Conservation (phyloP, 1,140 invertebrate genomes). For the Bombus waltoni region DNA sequence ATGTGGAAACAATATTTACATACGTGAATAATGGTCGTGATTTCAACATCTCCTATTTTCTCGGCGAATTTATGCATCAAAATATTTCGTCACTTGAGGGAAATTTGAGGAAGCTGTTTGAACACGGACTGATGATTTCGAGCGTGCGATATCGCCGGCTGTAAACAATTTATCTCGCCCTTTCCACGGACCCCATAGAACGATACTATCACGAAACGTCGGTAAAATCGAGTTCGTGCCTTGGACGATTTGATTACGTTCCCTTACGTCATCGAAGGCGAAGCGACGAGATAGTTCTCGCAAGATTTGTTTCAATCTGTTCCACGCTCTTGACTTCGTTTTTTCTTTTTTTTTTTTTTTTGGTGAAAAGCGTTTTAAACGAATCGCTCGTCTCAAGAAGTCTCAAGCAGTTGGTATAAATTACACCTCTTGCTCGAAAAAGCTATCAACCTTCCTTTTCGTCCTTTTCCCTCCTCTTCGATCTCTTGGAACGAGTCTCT, state of each 20-base stretch:
- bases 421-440: neutral
- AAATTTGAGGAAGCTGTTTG: neutral
- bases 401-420: constrained; percentile 8
- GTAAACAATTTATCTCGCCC: neutral
- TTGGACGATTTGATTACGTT: neutral
- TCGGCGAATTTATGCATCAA: constrained; percentile 20
- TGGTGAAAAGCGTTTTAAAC: neutral
- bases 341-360: neutral
- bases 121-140: constrained; percentile 5
- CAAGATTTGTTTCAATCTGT: neutral
- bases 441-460: no score
- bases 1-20: constrained; percentile 43
- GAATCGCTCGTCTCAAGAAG: neutral
- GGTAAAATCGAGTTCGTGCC: neutral
- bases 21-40: constrained; percentile 33
- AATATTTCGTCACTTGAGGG: neutral
- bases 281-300: neutral
- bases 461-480: no score
- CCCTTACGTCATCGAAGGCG: neutral
- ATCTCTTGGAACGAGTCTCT: neutral
- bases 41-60: constrained; percentile 6
- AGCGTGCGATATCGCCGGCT: neutral
- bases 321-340: neutral
- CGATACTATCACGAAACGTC: neutral
- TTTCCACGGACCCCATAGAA: neutral